A percentile compares a stretch with the other conserved stretches of the same genome.
Evolutionary conservation across 2,888 invertebrate genomes (phyloP).

Genomic region (Gymnocheta viridis): DNA sequence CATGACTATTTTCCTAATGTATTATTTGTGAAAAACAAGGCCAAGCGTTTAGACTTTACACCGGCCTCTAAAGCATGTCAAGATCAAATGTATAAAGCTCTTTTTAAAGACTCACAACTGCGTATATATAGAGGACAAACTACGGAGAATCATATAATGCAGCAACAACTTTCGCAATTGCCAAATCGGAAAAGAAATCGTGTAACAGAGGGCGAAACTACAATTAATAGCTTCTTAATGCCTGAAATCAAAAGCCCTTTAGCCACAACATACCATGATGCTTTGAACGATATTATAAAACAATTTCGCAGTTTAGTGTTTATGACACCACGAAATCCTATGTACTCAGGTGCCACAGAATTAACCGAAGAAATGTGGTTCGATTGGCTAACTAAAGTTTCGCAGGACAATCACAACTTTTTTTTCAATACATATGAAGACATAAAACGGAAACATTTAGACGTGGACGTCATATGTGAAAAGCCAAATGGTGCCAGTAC

Average conservation of each 20-base stretch:
- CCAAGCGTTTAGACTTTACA: conserved; percentile 88
- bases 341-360: conserved; percentile 73
- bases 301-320: conserved; percentile 76
- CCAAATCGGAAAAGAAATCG: conserved; percentile 72
- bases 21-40: conserved; percentile 91
- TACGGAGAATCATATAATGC: conserved; percentile 61
- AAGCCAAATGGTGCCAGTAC: conserved; percentile 19
- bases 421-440: conserved; percentile 77
- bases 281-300: conserved; percentile 72
- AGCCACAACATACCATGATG: conserved; percentile 72
- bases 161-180: conserved; percentile 51
- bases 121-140: conserved; percentile 74
- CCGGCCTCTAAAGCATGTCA: conserved; percentile 79
- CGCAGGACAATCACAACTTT: conserved; percentile 75
- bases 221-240: conserved; percentile 74
- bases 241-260: conserved; percentile 73
- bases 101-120: conserved; percentile 76
- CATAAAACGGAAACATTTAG: conserved; percentile 72
- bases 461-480: conserved; percentile 60
- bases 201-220: conserved; percentile 69
- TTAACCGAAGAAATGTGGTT: conserved; percentile 78
- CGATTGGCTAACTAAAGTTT: conserved; percentile 73
- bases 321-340: conserved; percentile 77
- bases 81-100: conserved; percentile 74
- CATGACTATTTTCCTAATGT: conserved; percentile 91